These are phyloP conservation scores for Bradypus variegatus DNA, from an alignment of 2,797 vertebrate genomes.

Conservation along the genomic window DNA sequence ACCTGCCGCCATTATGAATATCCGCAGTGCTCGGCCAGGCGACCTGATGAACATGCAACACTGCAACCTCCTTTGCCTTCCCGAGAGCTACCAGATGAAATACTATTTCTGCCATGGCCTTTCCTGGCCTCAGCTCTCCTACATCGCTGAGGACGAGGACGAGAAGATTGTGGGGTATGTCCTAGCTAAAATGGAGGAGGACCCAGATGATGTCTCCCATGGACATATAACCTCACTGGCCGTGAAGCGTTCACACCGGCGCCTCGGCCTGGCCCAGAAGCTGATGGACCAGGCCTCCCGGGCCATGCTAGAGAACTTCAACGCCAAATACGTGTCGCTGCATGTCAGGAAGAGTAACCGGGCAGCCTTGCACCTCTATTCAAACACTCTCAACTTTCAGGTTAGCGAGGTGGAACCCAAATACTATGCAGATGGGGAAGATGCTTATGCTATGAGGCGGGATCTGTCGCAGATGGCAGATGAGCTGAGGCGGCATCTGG, in stretches of 20 bases:
- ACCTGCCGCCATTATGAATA: conserved; percentile 44
- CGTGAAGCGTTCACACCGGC: conserved; percentile 88
- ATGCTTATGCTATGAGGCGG: conserved; percentile 90
- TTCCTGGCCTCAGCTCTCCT: conserved; percentile 81
- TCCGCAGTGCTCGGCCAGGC: conserved; percentile 74
- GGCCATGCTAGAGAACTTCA: conserved; percentile 95
- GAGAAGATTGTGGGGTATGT: conserved; percentile 61
- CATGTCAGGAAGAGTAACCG: conserved; percentile 94
- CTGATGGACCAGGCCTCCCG: conserved; percentile 92
- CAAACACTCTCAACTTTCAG: conserved; percentile 89
- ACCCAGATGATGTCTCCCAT: conserved; percentile 88
- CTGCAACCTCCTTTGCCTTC: conserved; percentile 90
- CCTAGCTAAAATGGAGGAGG: conserved; percentile 80
- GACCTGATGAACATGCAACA: conserved; percentile 94
- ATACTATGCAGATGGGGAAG: conserved; percentile 92
- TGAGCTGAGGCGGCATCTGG: conserved; percentile 70
- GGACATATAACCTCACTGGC: conserved; percentile 94
- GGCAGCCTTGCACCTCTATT: conserved; percentile 87
- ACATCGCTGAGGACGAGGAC: conserved; percentile 60
- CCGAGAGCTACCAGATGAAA: conserved; percentile 95
- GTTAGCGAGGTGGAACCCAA: conserved; percentile 91
- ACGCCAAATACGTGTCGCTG: conserved; percentile 89
- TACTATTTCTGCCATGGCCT: conserved; percentile 80
- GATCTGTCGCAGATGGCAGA: conserved; percentile 88
- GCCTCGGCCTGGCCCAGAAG: conserved; percentile 90